Evolutionary conservation across 2,888 invertebrate species (phyloP), one percentile per base, ranked within the genome.

Genomic region (Drosophila colorata): DNA sequence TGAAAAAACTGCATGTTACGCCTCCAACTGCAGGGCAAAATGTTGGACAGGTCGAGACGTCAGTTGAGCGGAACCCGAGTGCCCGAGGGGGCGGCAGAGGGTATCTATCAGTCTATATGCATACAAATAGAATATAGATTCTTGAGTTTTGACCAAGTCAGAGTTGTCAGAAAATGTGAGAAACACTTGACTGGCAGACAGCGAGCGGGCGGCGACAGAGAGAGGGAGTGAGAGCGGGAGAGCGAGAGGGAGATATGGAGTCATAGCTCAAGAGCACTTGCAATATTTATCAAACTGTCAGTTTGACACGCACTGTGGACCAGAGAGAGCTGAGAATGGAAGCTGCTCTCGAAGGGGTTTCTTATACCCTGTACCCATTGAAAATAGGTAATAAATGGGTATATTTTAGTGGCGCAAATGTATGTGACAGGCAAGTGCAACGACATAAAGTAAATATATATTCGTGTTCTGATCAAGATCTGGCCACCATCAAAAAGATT

Each of bases 111-210:
- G 49, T 56, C 18, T 41, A 33, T 55, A 48, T 64, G 33, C 38
- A 25, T 31, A 55, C 63, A 48, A 47, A 65, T 60, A 33, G 64
- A 40, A 33, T 64, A 79, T 80, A 73, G 87, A 86, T 86, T 76
- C 66, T 74, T 57, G 81, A 78, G 73, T 75, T 87, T 87, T 66
- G 86, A 78, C 86, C 55, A 66, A 85, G 76, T 85, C 76, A 68
- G 87, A 82, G 63, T 66, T 73, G 86, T 79, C 75, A 72, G 71
- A 74, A 67, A 49, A 56, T 56, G 47, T 65, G 78, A 48, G 46
- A 69, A 56, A 64, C 68, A 64, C 55, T 66, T 82, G 82, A 81
- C 82, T 72, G 85, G 74, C 85, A 63, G 85, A 35, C 58, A 33
- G 33, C 33, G 13, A 28, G 33, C 7, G 51, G 16, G 18, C 14